These are phyloP conservation scores for Aphyosemion australe DNA, from an alignment of 2,113 vertebrate species.

Conservation along the genomic window DNA sequence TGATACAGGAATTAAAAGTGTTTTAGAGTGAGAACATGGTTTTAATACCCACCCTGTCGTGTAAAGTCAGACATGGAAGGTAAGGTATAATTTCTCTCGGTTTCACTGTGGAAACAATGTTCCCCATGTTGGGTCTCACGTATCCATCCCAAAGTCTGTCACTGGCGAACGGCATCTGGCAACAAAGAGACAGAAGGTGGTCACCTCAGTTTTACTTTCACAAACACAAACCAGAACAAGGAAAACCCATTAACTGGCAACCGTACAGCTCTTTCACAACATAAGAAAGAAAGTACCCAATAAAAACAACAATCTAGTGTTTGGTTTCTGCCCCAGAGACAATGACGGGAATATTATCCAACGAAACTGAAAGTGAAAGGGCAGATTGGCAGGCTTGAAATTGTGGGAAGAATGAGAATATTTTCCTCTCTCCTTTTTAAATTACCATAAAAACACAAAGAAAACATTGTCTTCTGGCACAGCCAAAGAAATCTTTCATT, in stretches of 20 bases:
- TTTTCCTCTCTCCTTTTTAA: too few species aligned
- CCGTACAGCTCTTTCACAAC: neutral
- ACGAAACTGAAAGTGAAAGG: slow-evolving; percentile 62
- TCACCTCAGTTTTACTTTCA: too few species aligned
- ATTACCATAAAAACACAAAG: too few species aligned
- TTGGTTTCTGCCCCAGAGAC: neutral
- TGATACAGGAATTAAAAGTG: too few species aligned
- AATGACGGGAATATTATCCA: neutral
- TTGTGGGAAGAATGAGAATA: neutral
- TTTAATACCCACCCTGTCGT: slow-evolving; percentile 69
- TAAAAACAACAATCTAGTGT: rapidly evolving
- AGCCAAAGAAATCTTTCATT: neutral
- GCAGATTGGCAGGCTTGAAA: neutral
- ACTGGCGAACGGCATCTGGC: slow-evolving; percentile 70
- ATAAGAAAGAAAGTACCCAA: neutral
- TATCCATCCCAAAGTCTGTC: slow-evolving; percentile 73
- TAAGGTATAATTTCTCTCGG: slow-evolving; percentile 60
- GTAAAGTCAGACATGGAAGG: slow-evolving; percentile 72
- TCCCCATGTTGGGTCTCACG: slow-evolving; percentile 60
- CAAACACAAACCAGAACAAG: too few species aligned
- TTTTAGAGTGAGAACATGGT: neutral
- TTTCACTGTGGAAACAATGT: slow-evolving; percentile 60
- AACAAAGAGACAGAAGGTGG: slow-evolving; percentile 8
- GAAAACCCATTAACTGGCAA: too few species aligned
- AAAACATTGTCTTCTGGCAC: neutral